Evolutionary conservation across 2,888 invertebrate species (phyloP), one percentile per base, ranked within the genome.

Genomic region (Patella ulyssiponensis): DNA sequence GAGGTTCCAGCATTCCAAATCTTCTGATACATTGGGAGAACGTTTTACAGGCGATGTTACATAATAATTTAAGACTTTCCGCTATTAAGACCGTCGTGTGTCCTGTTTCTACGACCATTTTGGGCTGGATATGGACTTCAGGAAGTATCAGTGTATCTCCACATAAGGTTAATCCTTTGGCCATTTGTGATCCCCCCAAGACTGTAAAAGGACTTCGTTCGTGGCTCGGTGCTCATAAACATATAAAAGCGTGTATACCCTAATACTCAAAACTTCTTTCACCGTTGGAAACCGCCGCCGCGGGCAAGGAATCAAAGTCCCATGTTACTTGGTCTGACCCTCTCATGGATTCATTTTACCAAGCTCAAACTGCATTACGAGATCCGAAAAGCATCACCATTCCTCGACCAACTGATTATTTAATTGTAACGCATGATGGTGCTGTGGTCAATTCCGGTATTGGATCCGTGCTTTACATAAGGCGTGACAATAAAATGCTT

Each of bases 351-450:
- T 12, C 71, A 51, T 33, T 71, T 71, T n/a, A 51, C 9, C 23
- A 52, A 23, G 44, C 33, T 12, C 44, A 51, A 71, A 27, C 7
- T 71, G 71, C 52, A 9, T n/a, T 51, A 33, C 17, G 27, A n/a
- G 52, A 51, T 27, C 71, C 20, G 9, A 51, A 33, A 14, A n/a
- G 71, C n/a, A 71, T 51, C 17, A 71, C 71, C 7, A 33, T 33
- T 71, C 71, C 52, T n/a, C 33, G 44, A 71, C 27, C n/a, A n/a
- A 71, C 71, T 71, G 52, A 71, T 71, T n/a, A n/a, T 33, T 23
- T n/a, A 20, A 64, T 64, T 7, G 11, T 58, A 17, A 58, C 58
- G 5, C 58, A 58, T 58, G 58, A 58, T 14, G 58, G 58, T n/a
- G 58, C 58, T 58, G 58, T 58, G 17, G 58, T 58, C n/a, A 58